Percentiles rank a stretch among this genome's conserved stretches.
Evolutionary conservation across 2,888 invertebrate genomes (phyloP).

Genomic region (Drosophila borborema): DNA sequence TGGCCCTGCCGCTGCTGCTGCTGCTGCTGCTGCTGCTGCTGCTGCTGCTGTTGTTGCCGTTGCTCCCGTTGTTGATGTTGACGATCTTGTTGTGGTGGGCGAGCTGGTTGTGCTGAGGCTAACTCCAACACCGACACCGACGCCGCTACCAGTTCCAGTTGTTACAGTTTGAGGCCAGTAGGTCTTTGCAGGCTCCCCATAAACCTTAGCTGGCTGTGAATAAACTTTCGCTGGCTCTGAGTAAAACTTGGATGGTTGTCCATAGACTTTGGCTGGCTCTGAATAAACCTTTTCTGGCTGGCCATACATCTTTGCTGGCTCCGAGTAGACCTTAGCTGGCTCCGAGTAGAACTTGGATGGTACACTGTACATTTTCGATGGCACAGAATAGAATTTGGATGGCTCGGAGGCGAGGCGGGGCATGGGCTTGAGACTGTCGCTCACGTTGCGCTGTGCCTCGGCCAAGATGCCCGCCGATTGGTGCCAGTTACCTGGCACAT

Average conservation of each 20-base stretch:
- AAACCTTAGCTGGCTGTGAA: slow-evolving; percentile 87
- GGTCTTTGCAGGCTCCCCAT: slow-evolving; percentile 86
- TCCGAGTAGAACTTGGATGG: slow-evolving; percentile 87
- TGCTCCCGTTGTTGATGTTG: slow-evolving; percentile 24
- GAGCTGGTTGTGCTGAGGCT: slow-evolving; percentile 53
- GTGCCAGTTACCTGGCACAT: slow-evolving; percentile 75
- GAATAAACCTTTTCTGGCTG: slow-evolving; percentile 86
- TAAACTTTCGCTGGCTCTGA: slow-evolving; percentile 87
- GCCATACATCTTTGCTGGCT: slow-evolving; percentile 87
- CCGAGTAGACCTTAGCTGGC: slow-evolving; percentile 86
- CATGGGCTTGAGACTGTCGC: slow-evolving; percentile 79
- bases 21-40: slow-evolving; percentile 19
- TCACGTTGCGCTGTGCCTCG: slow-evolving; percentile 83
- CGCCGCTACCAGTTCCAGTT: slow-evolving; percentile 27
- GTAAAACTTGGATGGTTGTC: slow-evolving; percentile 88
- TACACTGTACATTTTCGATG: slow-evolving; percentile 86
- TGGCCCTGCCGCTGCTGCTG: slow-evolving; percentile 19
- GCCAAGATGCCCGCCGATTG: slow-evolving; percentile 77
- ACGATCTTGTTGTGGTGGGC: slow-evolving; percentile 33
- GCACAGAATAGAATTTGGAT: slow-evolving; percentile 86
- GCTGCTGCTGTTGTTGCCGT: slow-evolving; percentile 13
- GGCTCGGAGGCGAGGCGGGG: slow-evolving; percentile 71
- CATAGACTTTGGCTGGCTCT: slow-evolving; percentile 86
- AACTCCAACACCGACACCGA: slow-evolving; percentile 10
- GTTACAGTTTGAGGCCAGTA: slow-evolving; percentile 85